Conservation (phyloP, 1,140 invertebrate genomes). For the Orius laevigatus region DNA sequence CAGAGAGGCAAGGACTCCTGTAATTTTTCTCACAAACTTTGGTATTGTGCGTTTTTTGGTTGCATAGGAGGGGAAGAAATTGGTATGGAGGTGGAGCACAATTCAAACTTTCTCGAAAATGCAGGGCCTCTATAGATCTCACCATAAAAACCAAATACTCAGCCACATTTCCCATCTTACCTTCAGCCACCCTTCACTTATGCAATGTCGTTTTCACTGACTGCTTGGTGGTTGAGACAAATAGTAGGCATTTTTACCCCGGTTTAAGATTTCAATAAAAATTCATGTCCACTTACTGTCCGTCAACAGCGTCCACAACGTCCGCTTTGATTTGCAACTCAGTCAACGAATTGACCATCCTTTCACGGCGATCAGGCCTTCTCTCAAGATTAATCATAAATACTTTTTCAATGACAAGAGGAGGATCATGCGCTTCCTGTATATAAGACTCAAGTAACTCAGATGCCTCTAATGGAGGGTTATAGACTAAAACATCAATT, state of each 20-base stretch:
- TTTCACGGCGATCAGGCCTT: slow-evolving; percentile 52
- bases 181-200: too few species aligned
- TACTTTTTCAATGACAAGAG: slow-evolving; percentile 53
- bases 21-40: too few species aligned
- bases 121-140: too few species aligned
- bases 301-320: slow-evolving; percentile 72
- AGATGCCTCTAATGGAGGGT: slow-evolving; percentile 26
- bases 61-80: too few species aligned
- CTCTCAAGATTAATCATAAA: slow-evolving; percentile 84
- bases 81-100: too few species aligned
- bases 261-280: not conserved
- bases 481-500: slow-evolving; percentile 15
- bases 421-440: slow-evolving; percentile 31
- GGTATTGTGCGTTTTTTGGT: too few species aligned
- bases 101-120: too few species aligned
- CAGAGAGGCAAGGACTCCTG: too few species aligned
- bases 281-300: slow-evolving; percentile 41
- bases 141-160: too few species aligned
- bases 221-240: too few species aligned
- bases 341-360: slow-evolving; percentile 64
- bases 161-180: too few species aligned
- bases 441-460: slow-evolving; percentile 31
- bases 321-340: slow-evolving; percentile 63
- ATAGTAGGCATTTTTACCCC: not conserved
- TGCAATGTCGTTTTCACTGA: too few species aligned